Conservation (phyloP, 2,888 invertebrate species). For the Sisyra nigra region DNA sequence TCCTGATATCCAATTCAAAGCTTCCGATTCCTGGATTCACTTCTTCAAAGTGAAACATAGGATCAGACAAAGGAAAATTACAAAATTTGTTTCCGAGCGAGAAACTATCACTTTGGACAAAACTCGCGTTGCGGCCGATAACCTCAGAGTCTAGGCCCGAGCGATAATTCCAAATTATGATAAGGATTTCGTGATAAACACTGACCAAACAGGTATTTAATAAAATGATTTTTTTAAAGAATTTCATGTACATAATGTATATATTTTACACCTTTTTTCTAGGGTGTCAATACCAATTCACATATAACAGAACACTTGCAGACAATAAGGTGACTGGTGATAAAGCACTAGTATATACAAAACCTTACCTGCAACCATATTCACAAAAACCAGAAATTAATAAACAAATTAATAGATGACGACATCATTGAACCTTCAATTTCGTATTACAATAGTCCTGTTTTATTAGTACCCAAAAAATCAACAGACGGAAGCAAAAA, state of each 20-base stretch:
- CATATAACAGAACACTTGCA: slow-evolving; percentile 1
- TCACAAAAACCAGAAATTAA: no score
- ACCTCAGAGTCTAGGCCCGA: background rate
- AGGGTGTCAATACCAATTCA: slow-evolving; percentile 4
- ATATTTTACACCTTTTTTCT: slow-evolving; percentile 1
- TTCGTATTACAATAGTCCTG: no score
- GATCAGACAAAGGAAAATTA: slow-evolving; percentile 8
- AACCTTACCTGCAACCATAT: no score
- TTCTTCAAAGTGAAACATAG: slow-evolving; percentile 11
- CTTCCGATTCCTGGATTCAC: slow-evolving; percentile 11
- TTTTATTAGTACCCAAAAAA: no score
- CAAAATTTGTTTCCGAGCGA: background rate
- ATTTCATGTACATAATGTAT: background rate
- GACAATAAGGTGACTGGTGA: no score
- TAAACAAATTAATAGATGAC: no score
- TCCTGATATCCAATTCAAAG: slow-evolving; percentile 8
- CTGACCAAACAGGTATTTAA: background rate
- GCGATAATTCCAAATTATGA: background rate
- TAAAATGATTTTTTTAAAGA: background rate
- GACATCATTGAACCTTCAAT: no score
- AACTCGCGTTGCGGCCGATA: background rate
- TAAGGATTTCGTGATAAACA: background rate
- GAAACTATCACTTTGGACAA: background rate
- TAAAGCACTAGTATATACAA: no score
- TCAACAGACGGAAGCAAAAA: no score